A percentile compares a stretch with the other conserved stretches of the same genome.
Evolutionary conservation across 2,797 vertebrate species (phyloP).

Genomic region (Cercopithecus hamlyni): DNA sequence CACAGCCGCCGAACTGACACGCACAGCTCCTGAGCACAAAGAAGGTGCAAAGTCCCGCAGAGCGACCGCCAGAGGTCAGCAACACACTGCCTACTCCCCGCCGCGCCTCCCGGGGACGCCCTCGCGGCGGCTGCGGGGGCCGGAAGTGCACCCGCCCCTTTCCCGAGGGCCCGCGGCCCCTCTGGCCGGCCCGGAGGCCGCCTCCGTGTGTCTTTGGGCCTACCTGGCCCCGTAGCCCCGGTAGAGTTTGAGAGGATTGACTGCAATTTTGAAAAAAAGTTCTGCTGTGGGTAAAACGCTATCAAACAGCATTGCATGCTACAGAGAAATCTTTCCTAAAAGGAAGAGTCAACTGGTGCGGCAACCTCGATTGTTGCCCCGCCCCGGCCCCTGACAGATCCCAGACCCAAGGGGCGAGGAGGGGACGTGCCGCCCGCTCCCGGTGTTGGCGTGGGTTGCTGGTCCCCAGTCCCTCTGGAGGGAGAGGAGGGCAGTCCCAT

Average conservation of each 20-base stretch:
- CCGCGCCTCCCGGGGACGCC: fast-evolving
- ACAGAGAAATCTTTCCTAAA: background rate
- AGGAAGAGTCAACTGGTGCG: background rate
- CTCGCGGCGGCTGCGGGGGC: fast-evolving
- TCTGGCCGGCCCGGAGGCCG: background rate
- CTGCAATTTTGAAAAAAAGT: background rate
- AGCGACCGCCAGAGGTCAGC: fast-evolving
- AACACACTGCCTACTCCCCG: fast-evolving
- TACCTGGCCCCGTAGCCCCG: fast-evolving
- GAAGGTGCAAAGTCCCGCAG: fast-evolving
- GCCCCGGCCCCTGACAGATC: fast-evolving
- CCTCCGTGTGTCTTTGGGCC: background rate
- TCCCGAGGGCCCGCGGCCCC: background rate
- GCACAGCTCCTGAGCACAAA: fast-evolving
- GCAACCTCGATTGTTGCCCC: background rate
- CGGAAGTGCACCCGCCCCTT: background rate
- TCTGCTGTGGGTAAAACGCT: background rate
- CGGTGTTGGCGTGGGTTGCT: fast-evolving
- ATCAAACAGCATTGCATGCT: background rate
- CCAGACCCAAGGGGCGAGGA: too few species aligned
- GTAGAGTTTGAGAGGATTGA: background rate
- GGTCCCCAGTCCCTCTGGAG: background rate
- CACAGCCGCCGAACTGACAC: fast-evolving
- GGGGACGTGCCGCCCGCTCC: fast-evolving
- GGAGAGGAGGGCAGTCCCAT: fast-evolving